Evolutionary conservation across 2,888 invertebrate species (phyloP), one percentile per base, ranked within the genome.

Genomic region (Siphlonurus alternatus): DNA sequence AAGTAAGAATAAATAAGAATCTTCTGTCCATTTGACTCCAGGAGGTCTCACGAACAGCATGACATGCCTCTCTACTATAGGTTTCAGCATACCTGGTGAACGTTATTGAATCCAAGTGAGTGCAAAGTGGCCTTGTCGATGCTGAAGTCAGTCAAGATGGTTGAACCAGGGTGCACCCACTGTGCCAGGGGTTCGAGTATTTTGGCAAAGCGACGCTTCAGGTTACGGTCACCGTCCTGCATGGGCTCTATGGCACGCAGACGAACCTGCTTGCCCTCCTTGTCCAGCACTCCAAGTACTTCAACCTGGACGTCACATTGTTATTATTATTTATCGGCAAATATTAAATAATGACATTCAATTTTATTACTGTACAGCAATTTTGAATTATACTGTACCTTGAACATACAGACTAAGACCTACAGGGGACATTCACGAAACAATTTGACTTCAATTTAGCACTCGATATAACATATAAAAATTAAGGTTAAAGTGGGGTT

Each of bases 221-320:
- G 87, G 71, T 88, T 88, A 69, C 85, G 81, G 72, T 89, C 89
- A 20, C 84, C 85, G 71, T 90, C 90, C 68, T 68, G 64, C 23
- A 64, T 53, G 0, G 92, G 92, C 71, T 92, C 92, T 1, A 92
- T 88, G 0, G 92, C 92, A 65, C 89, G 81, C 38, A 93, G 78
- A 19, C 91, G 81, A 65, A 93, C 79, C 66, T 83, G 76, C 75
- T 87, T 87, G 23, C 86, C 85, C 2, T 81, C 78, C 2, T 85
- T 82, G 75, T 93, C 91, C 66, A 90, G 76, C 1, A 91, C 86
- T 0, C 93, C 93, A 60, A 93, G 77, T 3, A 93, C 91, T 75
- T 93, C 92, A 0, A 93, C 90, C 74, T 91, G 91, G 0, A 91
- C 89, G n/a, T n/a, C n/a, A n/a, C n/a, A n/a, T n/a, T n/a, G n/a